These are phyloP conservation scores for Papilio aristodemus DNA, from an alignment of 1,140 invertebrate genomes.

Conservation along the genomic window DNA sequence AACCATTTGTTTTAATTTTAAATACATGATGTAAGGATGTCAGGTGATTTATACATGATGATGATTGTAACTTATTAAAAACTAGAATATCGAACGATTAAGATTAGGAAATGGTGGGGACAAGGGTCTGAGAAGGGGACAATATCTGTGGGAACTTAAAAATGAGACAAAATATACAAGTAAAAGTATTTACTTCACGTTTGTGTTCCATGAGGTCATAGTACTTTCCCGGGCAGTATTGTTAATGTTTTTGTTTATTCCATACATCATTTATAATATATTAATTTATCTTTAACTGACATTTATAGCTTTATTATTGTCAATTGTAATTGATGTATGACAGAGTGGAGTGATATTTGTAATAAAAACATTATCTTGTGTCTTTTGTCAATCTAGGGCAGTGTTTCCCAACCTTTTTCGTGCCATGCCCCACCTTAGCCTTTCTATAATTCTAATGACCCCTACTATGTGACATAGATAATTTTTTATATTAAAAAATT, in stretches of 20 bases:
- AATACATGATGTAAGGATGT: no score
- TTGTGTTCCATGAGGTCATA: not conserved
- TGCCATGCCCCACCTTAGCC: not conserved
- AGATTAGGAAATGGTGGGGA: not conserved
- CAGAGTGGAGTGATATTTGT: not conserved
- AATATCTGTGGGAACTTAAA: not conserved
- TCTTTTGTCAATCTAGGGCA: not conserved
- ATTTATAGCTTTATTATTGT: conserved; percentile 4
- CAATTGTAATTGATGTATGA: not conserved
- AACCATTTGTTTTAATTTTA: no score
- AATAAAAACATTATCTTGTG: not conserved
- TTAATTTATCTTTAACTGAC: not conserved
- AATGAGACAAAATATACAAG: not conserved
- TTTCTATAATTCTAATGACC: no score
- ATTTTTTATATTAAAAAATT: no score
- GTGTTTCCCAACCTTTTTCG: no score
- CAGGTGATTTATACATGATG: no score
- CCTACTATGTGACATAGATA: no score
- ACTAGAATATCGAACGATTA: no score
- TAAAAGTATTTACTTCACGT: not conserved
- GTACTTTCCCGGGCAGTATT: not conserved
- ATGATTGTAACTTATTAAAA: no score
- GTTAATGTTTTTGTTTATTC: conserved; percentile 4
- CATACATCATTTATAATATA: not conserved
- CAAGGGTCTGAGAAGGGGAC: not conserved